Percentiles rank a stretch among this genome's conserved stretches.
phyloP scores from a whole-genome alignment of 2,888 invertebrate species.

The Drosophila birchii region DNA sequence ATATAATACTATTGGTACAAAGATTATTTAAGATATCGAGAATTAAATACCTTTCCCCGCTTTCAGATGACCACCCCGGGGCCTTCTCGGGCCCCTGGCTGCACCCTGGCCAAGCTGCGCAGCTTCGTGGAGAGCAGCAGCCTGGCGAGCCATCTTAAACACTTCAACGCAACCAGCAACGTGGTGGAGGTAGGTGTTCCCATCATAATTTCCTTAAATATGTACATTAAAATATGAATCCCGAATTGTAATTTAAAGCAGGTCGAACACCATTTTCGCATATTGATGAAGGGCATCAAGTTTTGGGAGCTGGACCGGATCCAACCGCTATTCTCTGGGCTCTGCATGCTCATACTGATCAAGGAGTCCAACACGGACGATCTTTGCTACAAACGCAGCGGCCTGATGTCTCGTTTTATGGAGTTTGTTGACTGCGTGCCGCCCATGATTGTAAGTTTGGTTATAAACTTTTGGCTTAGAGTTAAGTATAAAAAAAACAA shows the following conservation, averaged over 20 bases:
- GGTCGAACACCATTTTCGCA: background rate
- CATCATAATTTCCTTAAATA: fast-evolving
- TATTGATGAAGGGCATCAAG: background rate
- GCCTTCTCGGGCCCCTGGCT: background rate
- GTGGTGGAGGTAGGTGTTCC: constrained; percentile 7
- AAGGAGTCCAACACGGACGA: background rate
- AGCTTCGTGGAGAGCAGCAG: background rate
- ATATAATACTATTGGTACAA: background rate
- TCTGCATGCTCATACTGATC: constrained; percentile 16
- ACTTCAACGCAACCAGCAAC: background rate
- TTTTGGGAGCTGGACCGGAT: constrained; percentile 14
- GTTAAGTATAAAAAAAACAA: too few species aligned
- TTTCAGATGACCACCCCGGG: background rate
- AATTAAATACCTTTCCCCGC: background rate
- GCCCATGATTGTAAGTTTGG: constrained; percentile 27
- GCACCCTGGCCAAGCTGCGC: constrained; percentile 3
- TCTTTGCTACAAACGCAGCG: background rate
- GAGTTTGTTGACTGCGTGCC: constrained; percentile 10
- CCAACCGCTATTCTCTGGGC: background rate
- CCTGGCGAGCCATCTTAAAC: background rate
- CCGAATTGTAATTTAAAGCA: background rate
- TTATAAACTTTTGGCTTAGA: background rate
- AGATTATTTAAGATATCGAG: background rate
- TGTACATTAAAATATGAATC: fast-evolving
- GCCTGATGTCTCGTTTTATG: constrained; percentile 16